Evolutionary conservation across 2,797 vertebrate genomes (phyloP).

Genomic region (Galagoides demidoff): DNA sequence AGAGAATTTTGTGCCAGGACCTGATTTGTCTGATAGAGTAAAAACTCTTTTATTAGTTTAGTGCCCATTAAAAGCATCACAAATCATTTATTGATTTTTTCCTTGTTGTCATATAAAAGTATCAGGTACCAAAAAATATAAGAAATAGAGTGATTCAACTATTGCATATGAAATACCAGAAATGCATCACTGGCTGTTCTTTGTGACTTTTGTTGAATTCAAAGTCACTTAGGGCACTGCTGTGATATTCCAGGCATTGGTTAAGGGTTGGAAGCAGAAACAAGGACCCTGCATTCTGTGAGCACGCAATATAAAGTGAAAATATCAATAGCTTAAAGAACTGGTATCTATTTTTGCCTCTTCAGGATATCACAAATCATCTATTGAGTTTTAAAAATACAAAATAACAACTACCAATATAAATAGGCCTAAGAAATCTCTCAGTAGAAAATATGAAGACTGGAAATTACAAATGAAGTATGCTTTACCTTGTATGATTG

Average conservation of each 20-base stretch:
- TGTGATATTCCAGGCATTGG: not conserved
- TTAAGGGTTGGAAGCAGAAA: not conserved
- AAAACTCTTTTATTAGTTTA: conserved; percentile 69
- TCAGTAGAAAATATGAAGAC: not conserved
- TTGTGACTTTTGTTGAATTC: not conserved
- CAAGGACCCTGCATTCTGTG: not conserved
- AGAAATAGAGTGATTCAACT: conserved; percentile 39
- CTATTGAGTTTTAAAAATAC: not conserved
- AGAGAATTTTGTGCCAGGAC: conserved; percentile 44
- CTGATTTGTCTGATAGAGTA: conserved; percentile 44
- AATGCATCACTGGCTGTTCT: not conserved
- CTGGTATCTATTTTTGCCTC: not conserved
- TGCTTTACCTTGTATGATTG: not conserved
- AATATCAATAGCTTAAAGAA: not conserved
- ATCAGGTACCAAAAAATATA: conserved; percentile 14
- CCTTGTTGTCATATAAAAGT: conserved; percentile 42
- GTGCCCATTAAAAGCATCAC: conserved; percentile 37
- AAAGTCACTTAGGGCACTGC: not conserved
- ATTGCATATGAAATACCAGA: not conserved
- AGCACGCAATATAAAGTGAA: not conserved
- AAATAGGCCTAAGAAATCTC: not conserved
- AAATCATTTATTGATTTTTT: conserved; percentile 72
- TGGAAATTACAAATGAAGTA: conserved; percentile 23
- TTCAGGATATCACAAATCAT: not conserved
- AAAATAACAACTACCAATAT: not conserved